These are phyloP conservation scores for Zaprionus kolodkinae DNA, from an alignment of 1,140 invertebrate species.

Conservation along the genomic window DNA sequence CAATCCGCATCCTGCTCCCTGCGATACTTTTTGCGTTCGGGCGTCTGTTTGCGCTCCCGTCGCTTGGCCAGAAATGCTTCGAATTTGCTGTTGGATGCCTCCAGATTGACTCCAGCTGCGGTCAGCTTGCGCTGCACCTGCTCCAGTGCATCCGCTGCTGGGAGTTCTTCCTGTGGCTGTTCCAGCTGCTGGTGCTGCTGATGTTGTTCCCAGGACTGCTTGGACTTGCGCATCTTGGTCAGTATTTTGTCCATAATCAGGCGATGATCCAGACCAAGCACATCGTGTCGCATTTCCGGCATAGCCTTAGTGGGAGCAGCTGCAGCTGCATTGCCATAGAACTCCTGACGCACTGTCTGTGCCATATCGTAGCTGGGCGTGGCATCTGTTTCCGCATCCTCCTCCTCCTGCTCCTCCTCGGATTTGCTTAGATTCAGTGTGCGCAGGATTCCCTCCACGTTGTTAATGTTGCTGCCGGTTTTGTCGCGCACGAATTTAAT, in stretches of 20 bases:
- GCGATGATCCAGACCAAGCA: constrained; percentile 88
- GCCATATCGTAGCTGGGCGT: constrained; percentile 33
- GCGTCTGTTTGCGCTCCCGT: constrained; percentile 50
- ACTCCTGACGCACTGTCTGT: constrained; percentile 29
- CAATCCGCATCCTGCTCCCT: constrained; percentile 14
- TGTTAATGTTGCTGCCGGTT: constrained; percentile 83
- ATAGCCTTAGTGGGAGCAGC: constrained; percentile 46
- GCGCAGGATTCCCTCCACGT: constrained; percentile 86
- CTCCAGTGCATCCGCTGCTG: background rate
- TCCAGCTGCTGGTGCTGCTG: constrained; percentile 23
- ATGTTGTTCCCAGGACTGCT: constrained; percentile 85
- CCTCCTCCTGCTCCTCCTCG: background rate
- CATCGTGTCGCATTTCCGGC: constrained; percentile 88
- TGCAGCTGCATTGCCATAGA: constrained; percentile 32
- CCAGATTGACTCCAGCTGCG: background rate
- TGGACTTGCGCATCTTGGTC: constrained; percentile 85
- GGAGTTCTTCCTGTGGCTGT: background rate
- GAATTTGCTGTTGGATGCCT: constrained; percentile 33
- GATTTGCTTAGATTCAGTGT: constrained; percentile 87
- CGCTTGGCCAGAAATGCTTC: constrained; percentile 54
- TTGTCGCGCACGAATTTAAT: constrained; percentile 90
- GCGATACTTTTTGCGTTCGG: constrained; percentile 58
- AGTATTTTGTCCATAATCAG: constrained; percentile 87
- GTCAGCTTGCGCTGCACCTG: constrained; percentile 24
- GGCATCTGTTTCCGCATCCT: too few relatives aligned